Conservation (phyloP, 2,113 vertebrate species). For the Sebastes fasciatus region DNA sequence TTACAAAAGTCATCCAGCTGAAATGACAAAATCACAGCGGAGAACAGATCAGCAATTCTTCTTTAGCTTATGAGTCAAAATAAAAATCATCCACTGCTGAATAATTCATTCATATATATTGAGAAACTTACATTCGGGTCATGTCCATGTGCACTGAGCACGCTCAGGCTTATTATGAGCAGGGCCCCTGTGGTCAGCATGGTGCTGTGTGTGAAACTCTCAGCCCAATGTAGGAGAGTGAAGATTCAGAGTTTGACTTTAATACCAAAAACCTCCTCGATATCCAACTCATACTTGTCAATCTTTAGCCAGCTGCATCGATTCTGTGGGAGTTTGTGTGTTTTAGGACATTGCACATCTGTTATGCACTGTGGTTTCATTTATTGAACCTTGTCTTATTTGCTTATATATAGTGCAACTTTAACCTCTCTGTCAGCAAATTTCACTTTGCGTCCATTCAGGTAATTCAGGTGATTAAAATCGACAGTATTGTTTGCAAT, state of each 20-base stretch:
- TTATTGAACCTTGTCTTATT: slow-evolving; percentile 10
- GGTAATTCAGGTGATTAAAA: neutral
- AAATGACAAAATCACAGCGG: slow-evolving; percentile 34
- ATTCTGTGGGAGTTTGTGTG: neutral
- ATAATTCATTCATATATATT: too few species aligned
- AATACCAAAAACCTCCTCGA: neutral
- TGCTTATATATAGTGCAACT: neutral
- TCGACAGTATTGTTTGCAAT: too few species aligned
- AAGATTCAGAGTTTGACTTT: neutral
- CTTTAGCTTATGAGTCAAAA: neutral
- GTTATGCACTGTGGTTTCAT: neutral
- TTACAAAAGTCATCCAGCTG: neutral
- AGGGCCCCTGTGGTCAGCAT: slow-evolving; percentile 32
- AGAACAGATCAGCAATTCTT: neutral
- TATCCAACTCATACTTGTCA: neutral
- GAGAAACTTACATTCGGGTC: neutral
- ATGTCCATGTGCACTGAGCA: neutral
- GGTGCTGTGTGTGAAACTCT: neutral
- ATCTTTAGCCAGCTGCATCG: slow-evolving; percentile 44
- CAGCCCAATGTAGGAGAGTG: neutral
- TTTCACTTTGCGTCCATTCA: neutral
- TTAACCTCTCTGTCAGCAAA: neutral
- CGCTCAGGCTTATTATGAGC: slow-evolving; percentile 12
- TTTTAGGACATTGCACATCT: neutral
- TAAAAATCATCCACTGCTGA: neutral